Percentiles rank a stretch among this genome's conserved stretches.
These are phyloP conservation scores for Coilia nasus DNA, from an alignment of 2,797 vertebrate species.

Conservation along the genomic window DNA sequence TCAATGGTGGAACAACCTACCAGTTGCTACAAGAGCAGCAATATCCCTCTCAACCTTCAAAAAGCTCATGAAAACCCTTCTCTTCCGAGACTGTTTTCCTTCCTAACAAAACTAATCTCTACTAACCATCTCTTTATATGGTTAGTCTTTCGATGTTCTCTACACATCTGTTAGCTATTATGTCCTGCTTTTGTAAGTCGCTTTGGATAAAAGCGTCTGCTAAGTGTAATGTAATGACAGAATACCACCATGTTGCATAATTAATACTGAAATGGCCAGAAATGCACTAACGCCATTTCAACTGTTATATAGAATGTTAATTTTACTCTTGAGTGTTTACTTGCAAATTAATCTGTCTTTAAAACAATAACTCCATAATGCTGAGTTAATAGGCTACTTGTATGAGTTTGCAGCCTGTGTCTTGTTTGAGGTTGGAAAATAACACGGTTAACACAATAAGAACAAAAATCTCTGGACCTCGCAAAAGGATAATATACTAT, in stretches of 20 bases:
- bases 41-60: too few species aligned
- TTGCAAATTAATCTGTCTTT: neutral
- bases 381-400: neutral
- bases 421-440: neutral
- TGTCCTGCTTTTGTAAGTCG: too few species aligned
- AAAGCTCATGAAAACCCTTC: too few species aligned
- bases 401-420: neutral
- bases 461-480: neutral
- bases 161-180: too few species aligned
- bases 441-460: neutral
- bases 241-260: neutral
- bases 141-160: too few species aligned
- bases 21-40: too few species aligned
- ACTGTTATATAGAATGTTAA: neutral
- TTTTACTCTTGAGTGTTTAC: neutral
- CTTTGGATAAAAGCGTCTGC: too few species aligned
- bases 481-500: neutral
- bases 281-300: neutral
- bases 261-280: neutral
- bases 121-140: too few species aligned
- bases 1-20: too few species aligned
- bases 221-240: too few species aligned
- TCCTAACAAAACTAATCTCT: too few species aligned
- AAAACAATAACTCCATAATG: neutral
- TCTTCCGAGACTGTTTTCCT: too few species aligned